Base-by-base conservation (phyloP, 2,888 invertebrate genomes). In the Chaetogeoica ovagalla region DNA sequence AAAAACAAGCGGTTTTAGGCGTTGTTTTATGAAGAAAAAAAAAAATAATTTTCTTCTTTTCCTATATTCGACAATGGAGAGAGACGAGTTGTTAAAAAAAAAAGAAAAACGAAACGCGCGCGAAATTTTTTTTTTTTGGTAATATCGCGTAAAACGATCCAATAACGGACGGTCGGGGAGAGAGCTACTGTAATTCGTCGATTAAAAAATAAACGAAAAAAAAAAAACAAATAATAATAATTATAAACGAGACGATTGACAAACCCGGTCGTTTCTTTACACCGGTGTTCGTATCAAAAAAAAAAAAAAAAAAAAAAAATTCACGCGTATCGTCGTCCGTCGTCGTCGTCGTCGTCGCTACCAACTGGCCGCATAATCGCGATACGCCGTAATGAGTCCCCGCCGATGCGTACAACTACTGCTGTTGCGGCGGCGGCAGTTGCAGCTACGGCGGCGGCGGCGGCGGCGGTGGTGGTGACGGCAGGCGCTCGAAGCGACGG, bases 371-470 rank as follows among this genome's bases (percentile, higher is more conserved):
- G 52, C 52, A 70, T 70, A 70, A 63, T 70, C 77, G 70, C 77
- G 77, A 52, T 65, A 55, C 70, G 57, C 74, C 74, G 74, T 74
- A 57, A 75, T 66, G 74, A 65, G 57, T 75, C 39, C 74, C 39
- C 74, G 74, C 57, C 73, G 69, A 19, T 30, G 63, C 63, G 48
- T 23, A 62, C 60, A 62, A 73, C 73, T 73, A 63, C 73, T 73
- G 52, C 48, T 19, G 62, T 63, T 63, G 55, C 52, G 52, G 48
- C 63, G 52, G 55, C 73, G 19, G 62, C 60, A 39, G 60, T 52
- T 11, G n/a, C 65, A 39, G 60, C 48, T 8, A 43, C 43, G 19
- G 57, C 66, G 55, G 70, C 68, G 15, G 63, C 63, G n/a, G n/a
- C 63, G n/a, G 55, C 60, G 17, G 60, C n/a, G 52, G 30, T 52